These are phyloP conservation scores for Lethrus apterus DNA, from an alignment of 1,140 invertebrate genomes.

Conservation along the genomic window DNA sequence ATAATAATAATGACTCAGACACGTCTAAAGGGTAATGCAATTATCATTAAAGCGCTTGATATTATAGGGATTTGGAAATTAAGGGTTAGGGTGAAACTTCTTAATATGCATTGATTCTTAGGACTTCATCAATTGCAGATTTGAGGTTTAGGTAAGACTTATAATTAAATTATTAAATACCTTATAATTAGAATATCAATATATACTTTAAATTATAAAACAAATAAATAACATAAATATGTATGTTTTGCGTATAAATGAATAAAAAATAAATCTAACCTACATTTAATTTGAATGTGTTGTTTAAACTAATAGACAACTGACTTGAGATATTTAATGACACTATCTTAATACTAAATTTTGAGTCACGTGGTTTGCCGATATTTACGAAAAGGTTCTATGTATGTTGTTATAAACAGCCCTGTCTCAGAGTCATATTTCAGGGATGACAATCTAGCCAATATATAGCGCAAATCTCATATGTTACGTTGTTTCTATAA, in stretches of 20 bases:
- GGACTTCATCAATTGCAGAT: slow-evolving; percentile 4
- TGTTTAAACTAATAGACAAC: background rate
- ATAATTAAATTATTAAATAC: background rate
- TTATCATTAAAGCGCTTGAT: slow-evolving; percentile 12
- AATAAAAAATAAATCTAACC: background rate
- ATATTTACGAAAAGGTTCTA: too few species aligned
- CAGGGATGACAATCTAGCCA: too few species aligned
- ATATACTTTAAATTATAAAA: too few species aligned
- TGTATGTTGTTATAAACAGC: too few species aligned
- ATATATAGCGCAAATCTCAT: too few species aligned
- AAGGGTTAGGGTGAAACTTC: slow-evolving; percentile 10
- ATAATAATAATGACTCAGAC: slow-evolving; percentile 19
- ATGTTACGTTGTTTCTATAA: too few species aligned
- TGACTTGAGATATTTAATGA: too few species aligned
- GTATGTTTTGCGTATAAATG: too few species aligned
- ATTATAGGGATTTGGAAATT: slow-evolving; percentile 9
- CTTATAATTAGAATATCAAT: background rate
- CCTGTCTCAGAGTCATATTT: too few species aligned
- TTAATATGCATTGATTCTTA: slow-evolving; percentile 14
- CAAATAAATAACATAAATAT: too few species aligned
- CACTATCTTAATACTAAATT: too few species aligned
- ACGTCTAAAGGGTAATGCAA: slow-evolving; percentile 12
- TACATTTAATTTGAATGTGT: background rate
- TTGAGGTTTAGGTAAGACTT: background rate
- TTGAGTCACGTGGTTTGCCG: too few species aligned